Percentiles rank a stretch among this genome's conserved stretches.
phyloP scores from a whole-genome alignment of 2,888 invertebrate genomes.

The Deroplatys truncata region DNA sequence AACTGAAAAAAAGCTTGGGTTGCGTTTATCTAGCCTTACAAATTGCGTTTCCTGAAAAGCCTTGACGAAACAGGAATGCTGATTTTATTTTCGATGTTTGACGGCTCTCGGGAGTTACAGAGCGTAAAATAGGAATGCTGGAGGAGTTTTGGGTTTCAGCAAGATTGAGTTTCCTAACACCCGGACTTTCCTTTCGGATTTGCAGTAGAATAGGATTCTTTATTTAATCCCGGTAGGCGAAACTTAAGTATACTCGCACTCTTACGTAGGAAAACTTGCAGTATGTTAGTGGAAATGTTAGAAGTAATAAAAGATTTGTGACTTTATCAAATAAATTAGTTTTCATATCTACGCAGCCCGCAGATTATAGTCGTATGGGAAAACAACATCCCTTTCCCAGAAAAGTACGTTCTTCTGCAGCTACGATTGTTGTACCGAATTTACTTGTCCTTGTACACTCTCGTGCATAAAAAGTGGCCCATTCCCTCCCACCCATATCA shows the following conservation, averaged over 20 bases:
- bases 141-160: background rate
- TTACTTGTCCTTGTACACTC: too few relatives aligned
- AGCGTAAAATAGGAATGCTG: background rate
- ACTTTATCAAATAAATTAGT: too few relatives aligned
- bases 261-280: too few relatives aligned
- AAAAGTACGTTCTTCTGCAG: too few relatives aligned
- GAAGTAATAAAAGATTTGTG: too few relatives aligned
- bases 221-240: background rate
- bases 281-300: too few relatives aligned
- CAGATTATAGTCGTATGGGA: too few relatives aligned
- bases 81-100: background rate
- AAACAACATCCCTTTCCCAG: too few relatives aligned
- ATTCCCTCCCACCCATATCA: too few relatives aligned
- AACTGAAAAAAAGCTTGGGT: background rate
- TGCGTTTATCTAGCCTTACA: background rate
- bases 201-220: background rate
- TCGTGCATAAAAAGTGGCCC: too few relatives aligned
- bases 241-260: background rate
- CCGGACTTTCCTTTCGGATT: background rate
- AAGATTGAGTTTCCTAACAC: background rate
- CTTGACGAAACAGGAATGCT: background rate
- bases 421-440: too few relatives aligned
- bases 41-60: background rate
- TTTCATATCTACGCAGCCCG: too few relatives aligned
- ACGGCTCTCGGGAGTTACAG: background rate